Evolutionary conservation across 2,888 invertebrate genomes (phyloP), one percentile per base, ranked within the genome.

Genomic region (Spatulosminthurus flaviceps): DNA sequence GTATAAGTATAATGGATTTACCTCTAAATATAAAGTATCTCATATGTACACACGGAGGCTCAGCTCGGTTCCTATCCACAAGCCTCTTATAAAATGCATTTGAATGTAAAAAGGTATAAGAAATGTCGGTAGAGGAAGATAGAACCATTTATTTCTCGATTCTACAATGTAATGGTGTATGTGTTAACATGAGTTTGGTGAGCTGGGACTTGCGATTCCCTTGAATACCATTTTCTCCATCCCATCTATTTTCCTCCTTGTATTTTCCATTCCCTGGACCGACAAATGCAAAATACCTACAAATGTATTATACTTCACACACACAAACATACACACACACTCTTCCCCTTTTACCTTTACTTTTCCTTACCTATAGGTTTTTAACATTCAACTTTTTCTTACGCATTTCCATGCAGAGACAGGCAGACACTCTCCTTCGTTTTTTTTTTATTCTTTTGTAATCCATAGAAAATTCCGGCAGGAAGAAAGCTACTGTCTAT

Each of bases 211-310:
- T 21, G 42, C 71, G 29, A 69, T 29, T 69, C 69, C 69, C 69
- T 29, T 51, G 72, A 72, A 21, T 72, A 72, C 72, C 72, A 72
- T 72, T 72, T 72, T 72, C 72, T 71, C 24, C 72, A 41, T 26
- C 26, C 72, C 72, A 72, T 72, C 72, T 26, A 74, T 34, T 74
- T 60, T 21, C 74, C 26, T 61, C 61, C 29, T 72, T 26, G 13
- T 42, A 2, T 22, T 16, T 42, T 51, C 29, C 22, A 60, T 22
- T 51, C 43, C 43, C 42, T 41, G 51, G 51, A 51, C 72, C 74
- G 74, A 74, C 74, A 74, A 74, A 74, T 74, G 61, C 61, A 74
- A 74, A 74, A 74, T 74, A 74, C 64, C 74, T 61, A 74, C 74
- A 74, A 74, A 74, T 74, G 51, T 21, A 26, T 67, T 67, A 67